Evolutionary conservation across 1,140 invertebrate species (phyloP).

Genomic region (Drosophila kohkoa): DNA sequence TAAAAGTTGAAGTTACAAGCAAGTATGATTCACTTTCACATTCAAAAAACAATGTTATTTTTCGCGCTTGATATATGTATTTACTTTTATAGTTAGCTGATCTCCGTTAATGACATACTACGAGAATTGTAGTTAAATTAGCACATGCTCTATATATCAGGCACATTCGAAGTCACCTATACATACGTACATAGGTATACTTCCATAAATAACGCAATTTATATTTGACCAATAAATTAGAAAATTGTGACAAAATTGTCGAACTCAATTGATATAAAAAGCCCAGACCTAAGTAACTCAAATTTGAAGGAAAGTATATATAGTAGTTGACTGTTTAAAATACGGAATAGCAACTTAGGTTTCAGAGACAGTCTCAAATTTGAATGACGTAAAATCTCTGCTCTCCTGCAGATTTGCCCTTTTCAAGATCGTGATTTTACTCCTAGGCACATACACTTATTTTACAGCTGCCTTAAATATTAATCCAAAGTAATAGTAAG

Average conservation of each 20-base stretch:
- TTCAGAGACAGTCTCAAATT: no score
- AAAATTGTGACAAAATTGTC: neutral
- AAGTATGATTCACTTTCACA: neutral
- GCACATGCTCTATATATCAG: neutral
- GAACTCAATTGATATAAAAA: neutral
- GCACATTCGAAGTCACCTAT: neutral
- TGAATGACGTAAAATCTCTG: no score
- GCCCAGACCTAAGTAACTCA: no score
- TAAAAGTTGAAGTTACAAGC: neutral
- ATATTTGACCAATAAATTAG: neutral
- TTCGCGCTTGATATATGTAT: slow-evolving; percentile 15
- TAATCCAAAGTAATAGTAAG: no score
- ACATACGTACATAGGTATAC: neutral
- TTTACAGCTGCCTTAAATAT: no score
- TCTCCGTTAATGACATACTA: slow-evolving; percentile 30
- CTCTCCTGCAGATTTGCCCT: no score
- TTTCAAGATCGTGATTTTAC: no score
- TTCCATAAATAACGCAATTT: neutral
- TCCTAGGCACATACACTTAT: no score
- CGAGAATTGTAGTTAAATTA: slow-evolving; percentile 28
- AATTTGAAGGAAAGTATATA: neutral
- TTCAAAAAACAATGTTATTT: neutral
- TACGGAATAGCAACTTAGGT: no score
- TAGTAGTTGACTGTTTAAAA: neutral
- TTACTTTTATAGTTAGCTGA: slow-evolving; percentile 28